phyloP scores from a whole-genome alignment of 2,888 invertebrate genomes.

The Chymomyza caudatula region DNA sequence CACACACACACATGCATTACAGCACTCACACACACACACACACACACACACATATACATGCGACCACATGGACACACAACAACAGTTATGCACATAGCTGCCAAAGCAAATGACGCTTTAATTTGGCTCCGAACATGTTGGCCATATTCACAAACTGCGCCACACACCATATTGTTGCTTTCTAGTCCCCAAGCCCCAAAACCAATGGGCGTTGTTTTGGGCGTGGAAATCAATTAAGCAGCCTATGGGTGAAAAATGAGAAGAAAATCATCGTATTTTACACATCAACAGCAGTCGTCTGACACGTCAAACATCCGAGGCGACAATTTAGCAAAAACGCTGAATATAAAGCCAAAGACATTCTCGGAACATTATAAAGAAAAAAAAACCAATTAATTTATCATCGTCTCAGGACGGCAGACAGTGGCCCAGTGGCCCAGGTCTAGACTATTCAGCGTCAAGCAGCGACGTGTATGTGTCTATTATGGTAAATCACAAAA shows the following conservation, averaged over 20 bases:
- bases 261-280: constrained; percentile 34
- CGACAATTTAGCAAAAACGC: constrained; percentile 36
- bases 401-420: constrained; percentile 46
- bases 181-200: not conserved
- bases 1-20: constrained; percentile 5
- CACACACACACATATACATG: constrained; percentile 1
- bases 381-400: constrained; percentile 67
- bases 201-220: constrained; percentile 13
- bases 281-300: constrained; percentile 24
- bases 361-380: constrained; percentile 54
- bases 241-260: not conserved
- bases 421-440: constrained; percentile 19
- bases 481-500: not conserved
- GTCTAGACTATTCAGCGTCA: not conserved
- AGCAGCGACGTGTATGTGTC: not conserved
- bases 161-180: not conserved
- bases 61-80: not conserved
- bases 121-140: constrained; percentile 18
- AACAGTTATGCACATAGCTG: constrained; percentile 17
- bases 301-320: not conserved
- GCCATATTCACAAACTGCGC: not conserved
- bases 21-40: not conserved
- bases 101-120: constrained; percentile 14
- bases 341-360: not conserved
- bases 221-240: constrained; percentile 35